Percentiles rank a stretch among this genome's conserved stretches.
phyloP scores from a whole-genome alignment of 2,113 vertebrate species.

The Ameiurus melas region DNA sequence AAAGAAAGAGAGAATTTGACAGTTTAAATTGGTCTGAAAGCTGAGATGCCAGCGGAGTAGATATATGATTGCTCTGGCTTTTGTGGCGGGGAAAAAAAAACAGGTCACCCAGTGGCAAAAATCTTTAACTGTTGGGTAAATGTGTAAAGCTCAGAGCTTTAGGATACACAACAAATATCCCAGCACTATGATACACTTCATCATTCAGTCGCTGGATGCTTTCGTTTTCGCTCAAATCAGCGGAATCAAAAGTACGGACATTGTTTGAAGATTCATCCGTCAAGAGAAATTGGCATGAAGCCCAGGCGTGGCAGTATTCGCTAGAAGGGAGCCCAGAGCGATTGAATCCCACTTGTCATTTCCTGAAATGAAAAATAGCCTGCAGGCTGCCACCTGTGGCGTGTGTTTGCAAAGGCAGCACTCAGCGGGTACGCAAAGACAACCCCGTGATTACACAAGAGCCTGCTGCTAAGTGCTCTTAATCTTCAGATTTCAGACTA shows the following conservation, averaged over 20 bases:
- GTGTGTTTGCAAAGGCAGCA: slow-evolving; percentile 25
- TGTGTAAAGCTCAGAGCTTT: background rate
- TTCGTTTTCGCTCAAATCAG: background rate
- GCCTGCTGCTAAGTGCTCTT: slow-evolving; percentile 21
- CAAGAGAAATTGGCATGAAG: slow-evolving; percentile 11
- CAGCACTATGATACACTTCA: background rate
- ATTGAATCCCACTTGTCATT: slow-evolving; percentile 22
- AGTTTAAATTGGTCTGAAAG: slow-evolving; percentile 2
- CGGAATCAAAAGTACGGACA: background rate
- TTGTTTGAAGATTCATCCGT: background rate
- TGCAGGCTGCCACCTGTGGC: slow-evolving; percentile 28
- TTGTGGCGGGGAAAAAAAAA: background rate
- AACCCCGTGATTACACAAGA: slow-evolving; percentile 34
- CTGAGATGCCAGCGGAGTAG: background rate
- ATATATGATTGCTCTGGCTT: background rate
- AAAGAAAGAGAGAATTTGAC: background rate
- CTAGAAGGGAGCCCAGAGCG: slow-evolving; percentile 28
- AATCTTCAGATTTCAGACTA: background rate
- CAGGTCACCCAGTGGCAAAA: background rate
- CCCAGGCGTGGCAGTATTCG: background rate
- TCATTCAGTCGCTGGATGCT: background rate
- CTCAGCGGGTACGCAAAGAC: slow-evolving; percentile 28
- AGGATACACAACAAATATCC: slow-evolving; percentile 6
- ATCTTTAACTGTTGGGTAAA: slow-evolving; percentile 1
- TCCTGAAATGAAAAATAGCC: slow-evolving; percentile 30